These are phyloP conservation scores for Aepyceros melampus DNA, from an alignment of 2,113 vertebrate genomes.

Conservation along the genomic window DNA sequence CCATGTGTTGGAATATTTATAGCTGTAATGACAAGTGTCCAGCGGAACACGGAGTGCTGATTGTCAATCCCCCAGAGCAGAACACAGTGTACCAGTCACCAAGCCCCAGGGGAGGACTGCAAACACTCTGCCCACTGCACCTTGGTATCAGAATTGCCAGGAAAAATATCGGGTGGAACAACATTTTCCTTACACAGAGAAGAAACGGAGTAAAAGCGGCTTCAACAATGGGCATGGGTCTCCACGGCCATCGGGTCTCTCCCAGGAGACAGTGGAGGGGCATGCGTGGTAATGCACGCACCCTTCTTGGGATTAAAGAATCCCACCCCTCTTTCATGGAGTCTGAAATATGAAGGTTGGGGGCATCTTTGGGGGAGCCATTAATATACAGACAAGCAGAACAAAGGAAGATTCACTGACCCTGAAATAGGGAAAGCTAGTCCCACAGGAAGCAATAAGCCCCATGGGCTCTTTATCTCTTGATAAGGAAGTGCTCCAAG, in stretches of 20 bases:
- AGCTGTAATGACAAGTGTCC: not conserved
- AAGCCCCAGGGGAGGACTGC: not conserved
- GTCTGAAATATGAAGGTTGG: not conserved
- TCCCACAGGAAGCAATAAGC: not conserved
- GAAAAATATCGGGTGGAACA: not conserved
- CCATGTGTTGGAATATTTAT: not conserved
- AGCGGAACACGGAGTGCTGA: not conserved
- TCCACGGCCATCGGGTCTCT: not conserved
- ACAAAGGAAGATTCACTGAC: not conserved
- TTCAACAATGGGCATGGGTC: not conserved
- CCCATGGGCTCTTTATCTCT: not conserved
- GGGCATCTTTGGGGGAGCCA: not conserved
- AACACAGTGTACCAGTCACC: not conserved
- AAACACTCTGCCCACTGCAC: not conserved
- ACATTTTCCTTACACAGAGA: not conserved
- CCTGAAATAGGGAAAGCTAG: not conserved
- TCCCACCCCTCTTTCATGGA: too few species aligned
- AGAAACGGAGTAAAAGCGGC: not conserved
- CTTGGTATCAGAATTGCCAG: not conserved
- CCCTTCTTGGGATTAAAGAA: not conserved
- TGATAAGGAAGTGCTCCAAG: not conserved
- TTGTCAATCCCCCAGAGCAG: not conserved
- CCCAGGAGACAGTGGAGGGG: not conserved
- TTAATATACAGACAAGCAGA: not conserved
- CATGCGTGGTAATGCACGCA: not conserved